These are phyloP conservation scores for Oryzias javanicus DNA, from an alignment of 2,113 vertebrate genomes.

Conservation along the genomic window DNA sequence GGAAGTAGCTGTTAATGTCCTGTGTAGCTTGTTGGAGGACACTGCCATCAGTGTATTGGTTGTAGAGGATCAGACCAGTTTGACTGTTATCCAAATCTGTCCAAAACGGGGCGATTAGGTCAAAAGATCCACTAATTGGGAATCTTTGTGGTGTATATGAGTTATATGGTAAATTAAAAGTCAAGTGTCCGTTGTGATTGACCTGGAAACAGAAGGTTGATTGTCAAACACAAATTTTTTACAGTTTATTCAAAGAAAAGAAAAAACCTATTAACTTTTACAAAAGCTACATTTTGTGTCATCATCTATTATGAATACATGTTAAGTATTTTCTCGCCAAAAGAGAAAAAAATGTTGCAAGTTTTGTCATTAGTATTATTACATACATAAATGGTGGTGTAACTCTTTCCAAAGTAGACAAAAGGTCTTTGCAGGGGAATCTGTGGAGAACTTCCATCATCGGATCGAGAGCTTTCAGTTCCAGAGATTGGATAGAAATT, in stretches of 20 bases:
- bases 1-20: too few species aligned
- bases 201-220: constrained; percentile 51
- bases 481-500: constrained; percentile 33
- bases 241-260: too few species aligned
- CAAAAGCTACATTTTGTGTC: too few species aligned
- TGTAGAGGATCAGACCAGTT: too few species aligned
- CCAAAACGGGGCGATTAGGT: too few species aligned
- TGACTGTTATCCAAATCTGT: too few species aligned
- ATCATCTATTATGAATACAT: too few species aligned
- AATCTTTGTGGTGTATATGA: constrained; percentile 33
- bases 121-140: constrained; percentile 8
- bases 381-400: constrained; percentile 53
- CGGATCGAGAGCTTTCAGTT: fast-evolving
- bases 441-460: constrained; percentile 56
- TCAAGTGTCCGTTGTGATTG: constrained; percentile 73
- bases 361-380: background rate
- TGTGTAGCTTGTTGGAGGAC: too few species aligned
- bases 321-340: too few species aligned
- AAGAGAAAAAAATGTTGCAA: background rate
- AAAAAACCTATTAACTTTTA: too few species aligned
- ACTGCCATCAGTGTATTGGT: too few species aligned
- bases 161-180: background rate
- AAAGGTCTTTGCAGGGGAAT: constrained; percentile 21
- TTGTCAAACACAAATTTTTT: too few species aligned
- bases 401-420: constrained; percentile 1